A percentile compares a stretch with the other conserved stretches of the same genome.
Conservation (phyloP, 1,140 invertebrate genomes). For the Brachionus calyciflorus region DNA sequence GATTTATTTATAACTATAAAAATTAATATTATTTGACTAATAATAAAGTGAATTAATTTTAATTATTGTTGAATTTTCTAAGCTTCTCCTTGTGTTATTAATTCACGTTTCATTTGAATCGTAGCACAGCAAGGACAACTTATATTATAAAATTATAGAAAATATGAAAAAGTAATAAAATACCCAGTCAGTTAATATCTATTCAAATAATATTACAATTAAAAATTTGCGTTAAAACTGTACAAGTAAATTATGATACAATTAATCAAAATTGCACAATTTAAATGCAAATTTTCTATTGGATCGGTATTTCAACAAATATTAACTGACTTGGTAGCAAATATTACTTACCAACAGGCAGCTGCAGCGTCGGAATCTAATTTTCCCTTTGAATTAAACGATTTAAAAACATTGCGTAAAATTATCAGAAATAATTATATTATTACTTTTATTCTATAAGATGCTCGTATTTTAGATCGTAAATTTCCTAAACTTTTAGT, state of each 20-base stretch:
- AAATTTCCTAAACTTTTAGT: constrained; percentile 10
- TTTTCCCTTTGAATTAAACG: not conserved
- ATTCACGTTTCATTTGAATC: constrained; percentile 23
- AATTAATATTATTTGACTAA: too few relatives aligned
- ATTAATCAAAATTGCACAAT: too few relatives aligned
- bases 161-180: not conserved
- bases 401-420: not conserved
- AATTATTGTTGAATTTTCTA: not conserved
- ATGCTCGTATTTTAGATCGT: not conserved
- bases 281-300: too few relatives aligned
- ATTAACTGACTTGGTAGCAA: too few relatives aligned
- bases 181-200: too few relatives aligned
- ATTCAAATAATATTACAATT: too few relatives aligned
- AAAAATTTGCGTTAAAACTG: too few relatives aligned
- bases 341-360: not conserved
- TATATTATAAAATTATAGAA: not conserved
- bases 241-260: too few relatives aligned
- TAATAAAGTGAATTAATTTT: too few relatives aligned
- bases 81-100: constrained; percentile 11
- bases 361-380: not conserved
- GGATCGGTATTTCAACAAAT: too few relatives aligned
- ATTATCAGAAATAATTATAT: not conserved
- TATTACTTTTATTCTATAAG: not conserved
- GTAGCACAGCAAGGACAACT: constrained; percentile 9
- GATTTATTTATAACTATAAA: too few relatives aligned